A percentile compares a stretch with the other conserved stretches of the same genome.
Evolutionary conservation across 1,140 invertebrate species (phyloP).

Genomic region (Atta cephalotes): DNA sequence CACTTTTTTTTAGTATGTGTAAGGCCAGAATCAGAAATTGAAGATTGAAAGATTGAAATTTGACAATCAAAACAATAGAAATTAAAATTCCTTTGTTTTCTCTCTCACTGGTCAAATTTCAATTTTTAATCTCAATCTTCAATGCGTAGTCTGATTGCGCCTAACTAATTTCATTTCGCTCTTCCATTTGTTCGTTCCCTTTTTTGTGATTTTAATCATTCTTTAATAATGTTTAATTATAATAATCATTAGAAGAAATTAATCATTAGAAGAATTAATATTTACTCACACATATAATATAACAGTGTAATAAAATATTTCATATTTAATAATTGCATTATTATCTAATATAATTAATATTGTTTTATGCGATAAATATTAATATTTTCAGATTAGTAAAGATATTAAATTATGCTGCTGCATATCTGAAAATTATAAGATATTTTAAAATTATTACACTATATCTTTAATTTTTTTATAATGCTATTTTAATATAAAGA

Average conservation of each 20-base stretch:
- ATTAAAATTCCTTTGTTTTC: too few species aligned
- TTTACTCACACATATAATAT: neutral
- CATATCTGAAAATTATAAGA: neutral
- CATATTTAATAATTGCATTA: neutral
- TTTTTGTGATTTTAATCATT: neutral
- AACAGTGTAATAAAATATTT: neutral
- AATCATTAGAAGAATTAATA: conserved; percentile 18
- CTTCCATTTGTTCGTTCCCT: neutral
- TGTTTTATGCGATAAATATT: neutral
- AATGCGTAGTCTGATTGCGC: too few species aligned
- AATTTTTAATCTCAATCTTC: too few species aligned
- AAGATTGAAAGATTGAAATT: too few species aligned
- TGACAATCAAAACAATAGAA: too few species aligned
- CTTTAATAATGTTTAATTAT: conserved; percentile 4
- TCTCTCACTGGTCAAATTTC: too few species aligned
- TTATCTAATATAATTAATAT: conserved; percentile 6
- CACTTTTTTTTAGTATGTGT: neutral
- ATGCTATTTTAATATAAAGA: neutral
- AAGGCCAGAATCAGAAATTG: too few species aligned
- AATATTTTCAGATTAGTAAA: neutral
- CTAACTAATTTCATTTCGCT: neutral
- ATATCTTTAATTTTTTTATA: neutral
- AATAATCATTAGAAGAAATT: neutral
- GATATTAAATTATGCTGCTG: neutral
- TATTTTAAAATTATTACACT: neutral